Conservation (phyloP, 37 sponge, comb jelly and placozoan genomes). For the Chondrilla cf. caribensis region DNA sequence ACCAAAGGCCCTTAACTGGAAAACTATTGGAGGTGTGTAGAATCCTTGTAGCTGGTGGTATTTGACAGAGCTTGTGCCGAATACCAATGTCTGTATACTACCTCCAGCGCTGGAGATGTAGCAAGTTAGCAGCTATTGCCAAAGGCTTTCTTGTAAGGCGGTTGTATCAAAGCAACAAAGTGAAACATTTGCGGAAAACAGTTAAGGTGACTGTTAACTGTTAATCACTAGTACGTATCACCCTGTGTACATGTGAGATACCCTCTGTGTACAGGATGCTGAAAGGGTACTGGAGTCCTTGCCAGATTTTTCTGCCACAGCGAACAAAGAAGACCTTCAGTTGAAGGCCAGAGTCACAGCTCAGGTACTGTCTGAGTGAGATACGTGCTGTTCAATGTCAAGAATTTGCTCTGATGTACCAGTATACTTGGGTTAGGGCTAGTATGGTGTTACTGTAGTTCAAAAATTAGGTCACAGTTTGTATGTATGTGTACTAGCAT, state of each 20-base stretch:
- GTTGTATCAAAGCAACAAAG: constrained; percentile 42
- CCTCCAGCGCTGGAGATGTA: constrained; percentile 9
- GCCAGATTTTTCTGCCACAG: background rate
- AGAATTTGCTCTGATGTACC: background rate
- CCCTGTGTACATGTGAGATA: background rate
- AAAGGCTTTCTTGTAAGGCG: constrained; percentile 53
- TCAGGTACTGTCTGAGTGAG: constrained; percentile 24
- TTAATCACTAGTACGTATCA: too few relatives aligned
- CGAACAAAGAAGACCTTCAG: constrained; percentile 27
- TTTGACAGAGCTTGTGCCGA: too few relatives aligned
- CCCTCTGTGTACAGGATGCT: constrained; percentile 41
- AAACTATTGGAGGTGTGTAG: background rate
- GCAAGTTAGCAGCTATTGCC: constrained; percentile 44
- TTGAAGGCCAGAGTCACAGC: constrained; percentile 34
- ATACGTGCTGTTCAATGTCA: too few relatives aligned
- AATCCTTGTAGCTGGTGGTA: too few relatives aligned
- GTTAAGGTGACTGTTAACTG: constrained; percentile 53
- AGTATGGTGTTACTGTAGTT: background rate
- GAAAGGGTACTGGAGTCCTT: constrained; percentile 36
- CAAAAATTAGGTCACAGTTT: too few relatives aligned
- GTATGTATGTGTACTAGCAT: too few relatives aligned
- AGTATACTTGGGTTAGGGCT: background rate
- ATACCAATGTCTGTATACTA: too few relatives aligned
- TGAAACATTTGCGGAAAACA: constrained; percentile 40
- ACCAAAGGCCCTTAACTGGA: constrained; percentile 9